Conservation (phyloP, 2,797 vertebrate genomes). For the Mormyrops attenuatus region DNA sequence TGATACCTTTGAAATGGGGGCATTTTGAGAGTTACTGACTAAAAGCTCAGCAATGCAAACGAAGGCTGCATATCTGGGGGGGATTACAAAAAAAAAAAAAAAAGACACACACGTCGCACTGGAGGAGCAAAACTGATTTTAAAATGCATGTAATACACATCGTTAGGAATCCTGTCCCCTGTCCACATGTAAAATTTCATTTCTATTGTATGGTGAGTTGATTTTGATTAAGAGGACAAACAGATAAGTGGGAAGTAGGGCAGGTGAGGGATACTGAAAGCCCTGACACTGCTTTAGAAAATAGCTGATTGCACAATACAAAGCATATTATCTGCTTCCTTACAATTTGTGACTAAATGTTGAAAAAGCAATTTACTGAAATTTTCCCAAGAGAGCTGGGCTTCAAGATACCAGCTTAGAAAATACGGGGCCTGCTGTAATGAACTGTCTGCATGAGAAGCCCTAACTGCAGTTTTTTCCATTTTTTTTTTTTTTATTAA, state of each 20-base stretch:
- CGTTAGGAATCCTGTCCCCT: background rate
- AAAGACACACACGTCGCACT: background rate
- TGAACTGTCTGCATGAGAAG: background rate
- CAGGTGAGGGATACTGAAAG: background rate
- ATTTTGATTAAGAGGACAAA: slow-evolving; percentile 1
- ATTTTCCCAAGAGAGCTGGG: background rate
- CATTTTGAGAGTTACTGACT: background rate
- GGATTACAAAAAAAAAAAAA: no score
- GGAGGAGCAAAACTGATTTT: background rate
- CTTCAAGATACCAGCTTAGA: background rate
- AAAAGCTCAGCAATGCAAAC: background rate
- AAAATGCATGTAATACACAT: background rate
- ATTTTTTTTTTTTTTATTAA: background rate
- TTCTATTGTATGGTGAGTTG: background rate
- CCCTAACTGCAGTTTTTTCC: background rate
- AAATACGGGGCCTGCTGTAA: background rate
- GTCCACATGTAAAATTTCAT: background rate
- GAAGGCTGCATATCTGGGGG: background rate
- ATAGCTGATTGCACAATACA: background rate
- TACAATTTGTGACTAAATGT: background rate
- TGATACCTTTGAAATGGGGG: background rate
- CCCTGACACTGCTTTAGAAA: background rate
- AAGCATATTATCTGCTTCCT: background rate
- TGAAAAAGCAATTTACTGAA: background rate
- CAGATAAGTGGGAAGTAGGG: background rate